Conservation (phyloP, 2,113 vertebrate species). For the Tichodroma muraria region DNA sequence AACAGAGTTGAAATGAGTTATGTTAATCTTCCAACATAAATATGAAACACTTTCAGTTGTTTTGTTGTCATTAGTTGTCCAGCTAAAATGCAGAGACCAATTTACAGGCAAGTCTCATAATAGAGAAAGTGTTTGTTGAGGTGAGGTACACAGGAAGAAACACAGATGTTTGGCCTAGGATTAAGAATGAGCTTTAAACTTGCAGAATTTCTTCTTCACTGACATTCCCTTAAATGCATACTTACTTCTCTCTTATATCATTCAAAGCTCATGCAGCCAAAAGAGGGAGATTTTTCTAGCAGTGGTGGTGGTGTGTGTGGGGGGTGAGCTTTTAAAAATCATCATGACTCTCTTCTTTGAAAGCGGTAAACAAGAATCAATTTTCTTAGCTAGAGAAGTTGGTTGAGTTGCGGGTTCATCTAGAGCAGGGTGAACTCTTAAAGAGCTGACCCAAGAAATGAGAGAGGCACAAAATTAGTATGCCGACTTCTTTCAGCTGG, state of each 20-base stretch:
- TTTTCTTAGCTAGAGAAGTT: constrained; percentile 55
- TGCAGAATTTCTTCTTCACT: not conserved
- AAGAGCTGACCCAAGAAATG: not conserved
- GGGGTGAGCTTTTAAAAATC: constrained; percentile 61
- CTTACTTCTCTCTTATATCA: constrained; percentile 55
- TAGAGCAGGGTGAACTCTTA: not conserved
- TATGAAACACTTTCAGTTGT: constrained; percentile 38
- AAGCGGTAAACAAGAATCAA: constrained; percentile 62
- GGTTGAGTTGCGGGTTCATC: constrained; percentile 33
- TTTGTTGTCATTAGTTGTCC: not conserved
- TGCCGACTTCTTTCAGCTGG: not conserved
- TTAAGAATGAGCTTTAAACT: constrained; percentile 37
- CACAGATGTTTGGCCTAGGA: not conserved
- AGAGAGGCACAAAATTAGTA: not conserved
- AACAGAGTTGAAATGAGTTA: constrained; percentile 39
- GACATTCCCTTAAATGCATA: not conserved
- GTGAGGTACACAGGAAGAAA: not conserved
- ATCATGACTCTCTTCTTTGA: constrained; percentile 32
- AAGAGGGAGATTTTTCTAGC: constrained; percentile 55
- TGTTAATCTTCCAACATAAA: constrained; percentile 51
- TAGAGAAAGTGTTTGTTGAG: not conserved
- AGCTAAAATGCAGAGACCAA: constrained; percentile 36
- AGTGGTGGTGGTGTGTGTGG: too few species aligned
- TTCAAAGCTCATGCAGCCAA: constrained; percentile 57
- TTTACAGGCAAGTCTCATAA: constrained; percentile 33